Conservation (phyloP, 2,113 vertebrate genomes). For the Siphamia tubifer region DNA sequence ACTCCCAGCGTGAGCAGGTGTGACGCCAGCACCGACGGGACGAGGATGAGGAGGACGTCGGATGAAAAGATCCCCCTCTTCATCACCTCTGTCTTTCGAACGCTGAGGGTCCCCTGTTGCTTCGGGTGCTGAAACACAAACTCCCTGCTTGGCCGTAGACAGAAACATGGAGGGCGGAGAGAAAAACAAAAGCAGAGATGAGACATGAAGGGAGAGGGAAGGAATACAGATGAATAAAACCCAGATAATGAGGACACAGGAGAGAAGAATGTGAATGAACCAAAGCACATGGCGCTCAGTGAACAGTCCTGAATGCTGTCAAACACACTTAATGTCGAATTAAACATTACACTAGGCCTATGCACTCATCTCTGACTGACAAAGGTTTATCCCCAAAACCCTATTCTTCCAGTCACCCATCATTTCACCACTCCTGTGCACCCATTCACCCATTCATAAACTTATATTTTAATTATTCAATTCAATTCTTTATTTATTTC, state of each 20-base stretch:
- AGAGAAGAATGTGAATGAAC: slow-evolving; percentile 22
- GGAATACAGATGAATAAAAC: not conserved
- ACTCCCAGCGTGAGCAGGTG: slow-evolving; percentile 73
- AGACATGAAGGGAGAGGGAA: slow-evolving; percentile 5
- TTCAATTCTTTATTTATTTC: no score
- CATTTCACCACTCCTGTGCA: no score
- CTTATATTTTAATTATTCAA: no score
- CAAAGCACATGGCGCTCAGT: not conserved
- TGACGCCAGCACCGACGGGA: slow-evolving; percentile 69
- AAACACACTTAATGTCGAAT: slow-evolving; percentile 26
- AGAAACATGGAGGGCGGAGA: no score
- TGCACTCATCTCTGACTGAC: no score
- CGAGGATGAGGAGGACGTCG: slow-evolving; percentile 66
- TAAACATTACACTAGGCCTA: no score
- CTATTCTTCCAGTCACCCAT: no score
- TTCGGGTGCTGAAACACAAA: slow-evolving; percentile 81
- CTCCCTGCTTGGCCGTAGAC: slow-evolving; percentile 63
- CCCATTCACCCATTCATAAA: no score
- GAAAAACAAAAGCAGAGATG: not conserved
- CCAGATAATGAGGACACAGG: slow-evolving; percentile 49
- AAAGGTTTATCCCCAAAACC: no score
- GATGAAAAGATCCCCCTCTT: slow-evolving; percentile 79
- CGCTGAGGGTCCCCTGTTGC: slow-evolving; percentile 72
- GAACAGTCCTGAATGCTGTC: slow-evolving; percentile 25
- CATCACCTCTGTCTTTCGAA: slow-evolving; percentile 80